These are phyloP conservation scores for Phrynocephalus forsythii DNA, from an alignment of 2,797 vertebrate species.

Conservation along the genomic window DNA sequence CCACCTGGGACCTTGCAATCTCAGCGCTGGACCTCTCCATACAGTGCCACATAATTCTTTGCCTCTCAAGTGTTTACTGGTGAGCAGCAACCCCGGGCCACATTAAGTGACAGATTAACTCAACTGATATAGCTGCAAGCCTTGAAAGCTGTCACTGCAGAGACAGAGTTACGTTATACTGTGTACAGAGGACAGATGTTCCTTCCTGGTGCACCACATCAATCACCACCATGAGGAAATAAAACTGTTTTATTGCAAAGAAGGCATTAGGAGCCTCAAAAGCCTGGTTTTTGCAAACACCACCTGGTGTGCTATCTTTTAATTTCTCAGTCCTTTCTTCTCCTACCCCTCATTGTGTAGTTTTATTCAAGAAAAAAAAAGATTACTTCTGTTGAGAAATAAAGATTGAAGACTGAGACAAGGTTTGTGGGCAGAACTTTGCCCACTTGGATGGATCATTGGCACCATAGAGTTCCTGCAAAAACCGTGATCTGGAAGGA, in stretches of 20 bases:
- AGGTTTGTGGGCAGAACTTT: too few relatives aligned
- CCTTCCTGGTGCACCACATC: neutral
- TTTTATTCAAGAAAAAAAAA: too few relatives aligned
- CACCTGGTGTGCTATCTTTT: too few relatives aligned
- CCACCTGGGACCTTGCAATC: neutral
- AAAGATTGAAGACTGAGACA: too few relatives aligned
- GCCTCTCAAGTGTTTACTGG: neutral
- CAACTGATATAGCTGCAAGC: neutral
- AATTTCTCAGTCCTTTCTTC: too few relatives aligned
- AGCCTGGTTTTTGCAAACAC: neutral
- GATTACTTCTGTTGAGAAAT: too few relatives aligned
- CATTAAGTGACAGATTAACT: neutral
- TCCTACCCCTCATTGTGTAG: too few relatives aligned
- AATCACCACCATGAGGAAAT: slow-evolving; percentile 25
- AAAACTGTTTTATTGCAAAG: neutral
- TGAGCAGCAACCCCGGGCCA: neutral
- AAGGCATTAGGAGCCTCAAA: slow-evolving; percentile 21
- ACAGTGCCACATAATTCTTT: neutral
- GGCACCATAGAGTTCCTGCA: too few relatives aligned
- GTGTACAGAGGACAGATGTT: slow-evolving; percentile 17
- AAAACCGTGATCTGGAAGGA: too few relatives aligned
- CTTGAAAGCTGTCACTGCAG: neutral
- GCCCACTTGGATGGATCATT: too few relatives aligned
- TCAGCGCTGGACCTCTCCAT: neutral
- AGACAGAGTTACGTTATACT: slow-evolving; percentile 1